These are phyloP conservation scores for Holothuria glaberrima DNA, from an alignment of 35 echinoderm and acorn worm genomes.

Conservation along the genomic window DNA sequence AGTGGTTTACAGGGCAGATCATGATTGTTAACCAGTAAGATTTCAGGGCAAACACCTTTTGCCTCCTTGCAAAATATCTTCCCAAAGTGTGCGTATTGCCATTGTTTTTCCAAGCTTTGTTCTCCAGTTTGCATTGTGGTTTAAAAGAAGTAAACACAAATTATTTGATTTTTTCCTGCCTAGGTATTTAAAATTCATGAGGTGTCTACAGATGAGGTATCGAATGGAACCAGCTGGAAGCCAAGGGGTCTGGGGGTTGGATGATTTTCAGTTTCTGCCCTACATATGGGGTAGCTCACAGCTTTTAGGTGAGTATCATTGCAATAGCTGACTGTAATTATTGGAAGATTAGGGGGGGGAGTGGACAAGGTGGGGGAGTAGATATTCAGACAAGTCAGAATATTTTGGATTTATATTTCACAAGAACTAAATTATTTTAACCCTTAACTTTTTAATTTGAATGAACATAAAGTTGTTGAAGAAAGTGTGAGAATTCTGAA, in stretches of 20 bases:
- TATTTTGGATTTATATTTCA: neutral
- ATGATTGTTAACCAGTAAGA: too few relatives aligned
- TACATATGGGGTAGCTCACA: constrained; percentile 97
- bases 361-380: too few relatives aligned
- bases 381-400: too few relatives aligned
- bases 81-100: too few relatives aligned
- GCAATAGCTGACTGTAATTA: neutral
- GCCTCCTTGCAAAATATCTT: too few relatives aligned
- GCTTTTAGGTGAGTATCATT: constrained; percentile 68
- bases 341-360: neutral
- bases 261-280: constrained; percentile 99
- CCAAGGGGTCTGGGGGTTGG: constrained; percentile 96
- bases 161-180: neutral
- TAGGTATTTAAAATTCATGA: constrained; percentile 79
- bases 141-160: too few relatives aligned
- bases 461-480: neutral
- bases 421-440: neutral
- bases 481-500: neutral
- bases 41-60: too few relatives aligned
- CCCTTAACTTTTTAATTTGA: neutral
- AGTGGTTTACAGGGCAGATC: too few relatives aligned
- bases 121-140: too few relatives aligned
- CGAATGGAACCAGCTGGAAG: constrained; percentile 96
- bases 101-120: too few relatives aligned
- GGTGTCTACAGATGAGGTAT: constrained; percentile 80